phyloP scores from a whole-genome alignment of 2,888 invertebrate genomes.

The Beris chalybata region DNA sequence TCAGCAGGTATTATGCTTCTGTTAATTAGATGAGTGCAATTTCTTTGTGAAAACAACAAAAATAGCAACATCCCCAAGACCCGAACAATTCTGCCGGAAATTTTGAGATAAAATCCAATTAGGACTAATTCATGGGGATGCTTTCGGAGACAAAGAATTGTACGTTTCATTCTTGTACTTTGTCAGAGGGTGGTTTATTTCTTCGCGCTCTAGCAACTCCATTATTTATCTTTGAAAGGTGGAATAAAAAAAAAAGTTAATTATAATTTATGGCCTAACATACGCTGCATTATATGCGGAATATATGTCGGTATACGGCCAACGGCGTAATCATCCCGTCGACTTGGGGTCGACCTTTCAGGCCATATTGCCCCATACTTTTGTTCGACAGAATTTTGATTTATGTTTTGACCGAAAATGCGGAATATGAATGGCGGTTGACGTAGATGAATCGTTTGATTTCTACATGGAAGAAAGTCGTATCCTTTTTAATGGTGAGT shows the following conservation, averaged over 20 bases:
- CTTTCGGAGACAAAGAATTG: neutral
- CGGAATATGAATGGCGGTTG: slow-evolving; percentile 2
- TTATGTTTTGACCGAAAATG: slow-evolving; percentile 9
- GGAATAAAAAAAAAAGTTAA: slow-evolving; percentile 30
- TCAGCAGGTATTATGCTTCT: no score
- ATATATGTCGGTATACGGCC: neutral
- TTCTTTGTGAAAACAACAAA: neutral
- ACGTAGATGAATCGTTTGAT: slow-evolving; percentile 4
- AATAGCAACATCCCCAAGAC: neutral
- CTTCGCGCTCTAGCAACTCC: slow-evolving; percentile 18
- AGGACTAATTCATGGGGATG: slow-evolving; percentile 34
- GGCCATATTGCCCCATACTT: neutral
- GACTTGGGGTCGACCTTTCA: neutral
- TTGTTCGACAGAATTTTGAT: slow-evolving; percentile 23
- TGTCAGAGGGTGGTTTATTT: slow-evolving; percentile 1
- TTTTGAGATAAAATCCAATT: slow-evolving; percentile 36
- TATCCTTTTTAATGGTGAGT: slow-evolving; percentile 17
- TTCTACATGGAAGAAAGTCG: slow-evolving; percentile 1
- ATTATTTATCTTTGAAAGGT: slow-evolving; percentile 41
- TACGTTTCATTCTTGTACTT: no score
- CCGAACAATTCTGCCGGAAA: slow-evolving; percentile 13
- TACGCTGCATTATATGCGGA: neutral
- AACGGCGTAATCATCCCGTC: neutral
- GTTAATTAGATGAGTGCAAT: neutral
- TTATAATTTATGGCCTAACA: slow-evolving; percentile 29